phyloP scores from a whole-genome alignment of 2,113 vertebrate genomes.

The Archocentrus centrarchus region DNA sequence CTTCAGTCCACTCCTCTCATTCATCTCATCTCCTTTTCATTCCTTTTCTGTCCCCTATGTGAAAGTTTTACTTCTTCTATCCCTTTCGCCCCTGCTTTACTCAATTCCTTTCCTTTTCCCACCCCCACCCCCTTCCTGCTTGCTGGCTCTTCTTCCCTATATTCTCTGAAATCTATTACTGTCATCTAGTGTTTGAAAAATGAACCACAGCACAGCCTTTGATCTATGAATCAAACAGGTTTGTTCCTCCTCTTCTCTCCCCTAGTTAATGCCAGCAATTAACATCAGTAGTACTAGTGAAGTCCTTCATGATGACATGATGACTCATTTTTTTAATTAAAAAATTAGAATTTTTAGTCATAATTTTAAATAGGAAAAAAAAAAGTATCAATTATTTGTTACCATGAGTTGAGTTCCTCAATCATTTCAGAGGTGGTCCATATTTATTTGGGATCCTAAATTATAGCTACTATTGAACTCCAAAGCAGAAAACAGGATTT shows the following conservation, averaged over 20 bases:
- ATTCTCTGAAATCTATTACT: constrained; percentile 64
- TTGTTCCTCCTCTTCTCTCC: background rate
- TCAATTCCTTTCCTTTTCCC: background rate
- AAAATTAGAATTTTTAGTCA: too few species aligned
- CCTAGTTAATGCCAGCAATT: background rate
- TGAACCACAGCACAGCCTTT: constrained; percentile 42
- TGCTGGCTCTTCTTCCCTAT: background rate
- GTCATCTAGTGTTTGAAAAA: constrained; percentile 71
- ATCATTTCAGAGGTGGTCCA: background rate
- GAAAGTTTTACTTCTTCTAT: background rate
- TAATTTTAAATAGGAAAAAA: too few species aligned
- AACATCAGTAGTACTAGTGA: background rate
- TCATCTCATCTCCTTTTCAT: constrained; percentile 5
- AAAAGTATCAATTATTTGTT: too few species aligned
- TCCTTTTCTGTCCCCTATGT: background rate
- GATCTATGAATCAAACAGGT: background rate
- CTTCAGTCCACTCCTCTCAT: background rate
- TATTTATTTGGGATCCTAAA: background rate
- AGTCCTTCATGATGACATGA: background rate
- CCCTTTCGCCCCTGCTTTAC: background rate
- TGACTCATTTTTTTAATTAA: too few species aligned
- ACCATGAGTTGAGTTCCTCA: background rate
- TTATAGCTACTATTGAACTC: background rate
- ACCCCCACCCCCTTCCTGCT: background rate
- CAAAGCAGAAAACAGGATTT: background rate